These are phyloP conservation scores for Pammene aurita DNA, from an alignment of 2,888 invertebrate species.

Conservation along the genomic window DNA sequence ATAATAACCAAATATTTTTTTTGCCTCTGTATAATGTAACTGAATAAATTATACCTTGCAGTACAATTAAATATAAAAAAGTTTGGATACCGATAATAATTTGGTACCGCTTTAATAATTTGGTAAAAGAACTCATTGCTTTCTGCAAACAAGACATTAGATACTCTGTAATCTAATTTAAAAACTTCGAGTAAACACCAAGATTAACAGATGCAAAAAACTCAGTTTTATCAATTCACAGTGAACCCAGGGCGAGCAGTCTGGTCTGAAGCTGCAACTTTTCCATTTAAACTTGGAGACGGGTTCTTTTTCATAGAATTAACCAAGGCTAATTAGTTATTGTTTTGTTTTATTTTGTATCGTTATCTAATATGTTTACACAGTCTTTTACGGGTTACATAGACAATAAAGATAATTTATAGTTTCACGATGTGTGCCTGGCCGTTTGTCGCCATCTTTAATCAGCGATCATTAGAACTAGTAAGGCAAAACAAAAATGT, in stretches of 20 bases:
- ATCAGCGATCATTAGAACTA: too few relatives aligned
- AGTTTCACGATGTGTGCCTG: constrained; percentile 8
- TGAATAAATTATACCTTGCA: too few relatives aligned
- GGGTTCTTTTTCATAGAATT: constrained; percentile 47
- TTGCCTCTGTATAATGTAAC: too few relatives aligned
- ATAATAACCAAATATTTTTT: too few relatives aligned
- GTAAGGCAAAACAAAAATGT: too few relatives aligned
- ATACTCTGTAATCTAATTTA: constrained; percentile 7
- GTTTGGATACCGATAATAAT: too few relatives aligned
- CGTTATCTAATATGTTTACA: neutral
- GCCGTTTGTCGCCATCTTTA: too few relatives aligned
- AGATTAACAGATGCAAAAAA: constrained; percentile 49
- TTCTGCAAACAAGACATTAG: neutral
- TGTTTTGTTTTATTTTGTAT: constrained; percentile 35
- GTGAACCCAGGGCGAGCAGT: constrained; percentile 56
- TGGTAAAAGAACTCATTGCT: neutral
- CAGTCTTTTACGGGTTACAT: neutral
- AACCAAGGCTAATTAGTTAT: constrained; percentile 44
- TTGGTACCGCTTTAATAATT: too few relatives aligned
- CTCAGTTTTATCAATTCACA: constrained; percentile 62
- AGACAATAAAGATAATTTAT: neutral
- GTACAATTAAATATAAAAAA: too few relatives aligned
- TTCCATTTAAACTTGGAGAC: constrained; percentile 67
- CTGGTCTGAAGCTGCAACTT: constrained; percentile 68
- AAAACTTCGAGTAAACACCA: constrained; percentile 43